Evolutionary conservation across 2,113 vertebrate species (phyloP).

Genomic region (Glaucidium brasilianum): DNA sequence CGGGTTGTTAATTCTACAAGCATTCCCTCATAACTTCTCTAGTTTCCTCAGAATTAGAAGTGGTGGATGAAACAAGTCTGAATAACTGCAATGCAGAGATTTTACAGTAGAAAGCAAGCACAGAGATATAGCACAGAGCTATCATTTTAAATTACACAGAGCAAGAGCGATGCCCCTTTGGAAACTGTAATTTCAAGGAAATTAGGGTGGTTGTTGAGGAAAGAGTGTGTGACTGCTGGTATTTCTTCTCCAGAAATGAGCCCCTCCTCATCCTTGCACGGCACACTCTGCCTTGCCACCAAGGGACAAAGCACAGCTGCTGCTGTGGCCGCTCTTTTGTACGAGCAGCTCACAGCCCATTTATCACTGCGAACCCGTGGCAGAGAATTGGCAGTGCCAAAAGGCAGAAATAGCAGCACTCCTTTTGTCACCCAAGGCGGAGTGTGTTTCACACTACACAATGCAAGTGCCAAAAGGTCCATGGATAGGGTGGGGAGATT

Average conservation of each 20-base stretch:
- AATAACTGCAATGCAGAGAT: neutral
- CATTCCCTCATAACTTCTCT: neutral
- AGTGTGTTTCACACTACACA: neutral
- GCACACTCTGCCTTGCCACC: neutral
- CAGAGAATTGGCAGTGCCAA: neutral
- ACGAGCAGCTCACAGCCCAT: neutral
- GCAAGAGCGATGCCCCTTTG: neutral
- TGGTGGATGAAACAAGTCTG: neutral
- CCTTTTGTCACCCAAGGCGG: neutral
- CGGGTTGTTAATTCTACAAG: neutral
- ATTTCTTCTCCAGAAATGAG: neutral
- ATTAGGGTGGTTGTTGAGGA: neutral
- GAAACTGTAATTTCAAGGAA: slow-evolving; percentile 5
- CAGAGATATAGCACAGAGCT: neutral
- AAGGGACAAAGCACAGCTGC: neutral
- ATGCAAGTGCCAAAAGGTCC: neutral
- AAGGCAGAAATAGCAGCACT: slow-evolving; percentile 41
- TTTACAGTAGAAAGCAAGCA: neutral
- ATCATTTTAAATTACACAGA: neutral
- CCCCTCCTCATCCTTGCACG: neutral
- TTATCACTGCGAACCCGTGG: neutral
- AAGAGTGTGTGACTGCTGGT: neutral
- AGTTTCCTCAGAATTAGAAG: neutral
- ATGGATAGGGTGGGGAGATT: neutral
- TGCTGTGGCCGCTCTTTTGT: fast-evolving